phyloP scores from a whole-genome alignment of 2,888 invertebrate species.

The Idaea biselata region DNA sequence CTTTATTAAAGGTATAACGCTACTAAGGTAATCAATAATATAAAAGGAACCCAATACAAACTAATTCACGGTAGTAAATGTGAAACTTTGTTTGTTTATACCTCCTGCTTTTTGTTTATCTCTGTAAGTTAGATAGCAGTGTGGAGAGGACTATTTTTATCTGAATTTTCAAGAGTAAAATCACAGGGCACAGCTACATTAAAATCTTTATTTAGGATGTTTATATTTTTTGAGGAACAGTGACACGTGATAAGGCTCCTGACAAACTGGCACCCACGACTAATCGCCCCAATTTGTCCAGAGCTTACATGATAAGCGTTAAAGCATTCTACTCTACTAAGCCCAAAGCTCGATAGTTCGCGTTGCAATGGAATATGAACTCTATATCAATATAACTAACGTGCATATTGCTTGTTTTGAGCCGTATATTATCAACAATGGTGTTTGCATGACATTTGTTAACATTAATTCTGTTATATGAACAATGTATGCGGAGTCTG shows the following conservation, averaged over 20 bases:
- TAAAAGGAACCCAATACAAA: too few relatives aligned
- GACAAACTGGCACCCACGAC: background rate
- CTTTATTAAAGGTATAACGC: too few relatives aligned
- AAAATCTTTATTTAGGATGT: too few relatives aligned
- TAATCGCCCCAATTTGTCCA: background rate
- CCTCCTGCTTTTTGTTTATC: too few relatives aligned
- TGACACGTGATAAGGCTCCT: background rate
- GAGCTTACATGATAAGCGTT: constrained; percentile 29
- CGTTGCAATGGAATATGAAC: constrained; percentile 19
- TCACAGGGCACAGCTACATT: too few relatives aligned
- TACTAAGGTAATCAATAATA: too few relatives aligned
- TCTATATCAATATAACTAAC: constrained; percentile 42
- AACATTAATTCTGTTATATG: background rate
- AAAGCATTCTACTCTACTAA: constrained; percentile 24
- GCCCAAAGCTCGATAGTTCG: constrained; percentile 16
- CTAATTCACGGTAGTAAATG: too few relatives aligned
- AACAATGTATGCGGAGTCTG: background rate
- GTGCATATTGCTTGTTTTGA: constrained; percentile 73
- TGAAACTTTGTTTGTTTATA: too few relatives aligned
- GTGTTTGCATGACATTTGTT: background rate
- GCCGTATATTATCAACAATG: constrained; percentile 5
- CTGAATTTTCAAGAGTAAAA: too few relatives aligned
- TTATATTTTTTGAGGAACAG: background rate
- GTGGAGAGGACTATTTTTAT: too few relatives aligned
- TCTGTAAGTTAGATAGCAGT: too few relatives aligned